Evolutionary conservation across 2,113 vertebrate species (phyloP), one percentile per base, ranked within the genome.

Genomic region (Leiothrix lutea): DNA sequence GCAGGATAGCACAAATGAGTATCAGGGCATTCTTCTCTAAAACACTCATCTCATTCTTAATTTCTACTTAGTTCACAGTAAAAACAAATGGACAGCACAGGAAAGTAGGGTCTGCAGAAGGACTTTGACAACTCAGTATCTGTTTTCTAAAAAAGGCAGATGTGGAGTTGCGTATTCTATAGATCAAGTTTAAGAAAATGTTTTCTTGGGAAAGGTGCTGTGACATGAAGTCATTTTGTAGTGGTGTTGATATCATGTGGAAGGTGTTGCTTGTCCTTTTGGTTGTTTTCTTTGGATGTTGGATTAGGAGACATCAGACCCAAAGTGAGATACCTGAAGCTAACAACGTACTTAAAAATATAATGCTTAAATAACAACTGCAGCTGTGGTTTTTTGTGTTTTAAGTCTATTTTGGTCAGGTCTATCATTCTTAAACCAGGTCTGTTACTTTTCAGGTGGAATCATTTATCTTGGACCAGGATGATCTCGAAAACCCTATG

Each of bases 381-480:
- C 26, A 47, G 5, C 26, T 44, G 5, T 50, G 20, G 1, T 2
- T 53, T 51, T 78, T 78, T 69, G 33, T 40, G 7, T 17, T 45
- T 50, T 24, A 9, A 36, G 26, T 62, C 3, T 45, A 0, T 66
- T 71, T 71, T 12, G 26, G 38, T 84, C 38, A 26, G 16, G 47
- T 35, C 2, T 1, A 11, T 25, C 5, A 1, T 38, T 81, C 11
- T 85, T 54, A 65, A 75, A 53, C 9, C 11, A 28, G 2, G 3
- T 33, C 2, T 78, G 19, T 77, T 95, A 1, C 45, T 50, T 93
- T 95, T 81, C 94, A 99, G 99, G 99, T 99, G 97, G 99, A 99
- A 92, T 99, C 99, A 3, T 99, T 99, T 90, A 99, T 99, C 97
- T 97, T 99, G 94, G 99, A 99, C 98, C 99, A 99, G 98, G 99